Base-by-base conservation (phyloP, 1,140 invertebrate species). In the Polyergus mexicanus region DNA sequence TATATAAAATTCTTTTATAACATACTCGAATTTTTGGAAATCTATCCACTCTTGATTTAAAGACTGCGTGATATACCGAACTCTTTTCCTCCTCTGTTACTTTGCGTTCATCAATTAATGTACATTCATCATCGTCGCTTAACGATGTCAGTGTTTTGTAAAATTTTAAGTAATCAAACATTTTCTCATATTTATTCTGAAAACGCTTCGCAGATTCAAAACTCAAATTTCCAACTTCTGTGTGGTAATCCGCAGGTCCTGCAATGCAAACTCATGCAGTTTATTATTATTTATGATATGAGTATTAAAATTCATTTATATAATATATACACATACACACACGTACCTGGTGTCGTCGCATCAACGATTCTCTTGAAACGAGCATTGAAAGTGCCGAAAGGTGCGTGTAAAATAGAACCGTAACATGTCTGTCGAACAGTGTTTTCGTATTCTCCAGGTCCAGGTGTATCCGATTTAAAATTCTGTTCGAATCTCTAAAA, bases 21-120 rank as follows among this genome's bases (percentile, higher is more conserved):
- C 4, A 19, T 47, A 44, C 60, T 6, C 6, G 11, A 54, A 74
- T 0, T 58, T 28, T 32, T 2, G 47, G 41, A 58, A 90, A 92
- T 72, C 91, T 85, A 1, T 84, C 47, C 3, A 86, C 80, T 25
- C n/a, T 86, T 22, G 90, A 92, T 66, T 86, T 92, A 25, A 92
- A 91, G 7, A 85, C 87, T 71, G 89, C 90, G 41, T 90, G 90
- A 63, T 91, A 81, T 13, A 90, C 65, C 0, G 16, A 16, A 25
- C 22, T 58, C 25, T 84, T 89, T 10, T 56, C 38, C 3, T 56
- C 16, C 10, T 35, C 16, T 0, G 5, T 16, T 58, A 62, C 19
- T n/a, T 80, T 22, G 10, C 1, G 10, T 60, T 72, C 11, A 63
- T 44, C 11, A 3, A 10, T 28, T 2, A n/a, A 2, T 4, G 25